Conservation (phyloP, 2,888 invertebrate genomes). For the Hypselothyrea guttata region DNA sequence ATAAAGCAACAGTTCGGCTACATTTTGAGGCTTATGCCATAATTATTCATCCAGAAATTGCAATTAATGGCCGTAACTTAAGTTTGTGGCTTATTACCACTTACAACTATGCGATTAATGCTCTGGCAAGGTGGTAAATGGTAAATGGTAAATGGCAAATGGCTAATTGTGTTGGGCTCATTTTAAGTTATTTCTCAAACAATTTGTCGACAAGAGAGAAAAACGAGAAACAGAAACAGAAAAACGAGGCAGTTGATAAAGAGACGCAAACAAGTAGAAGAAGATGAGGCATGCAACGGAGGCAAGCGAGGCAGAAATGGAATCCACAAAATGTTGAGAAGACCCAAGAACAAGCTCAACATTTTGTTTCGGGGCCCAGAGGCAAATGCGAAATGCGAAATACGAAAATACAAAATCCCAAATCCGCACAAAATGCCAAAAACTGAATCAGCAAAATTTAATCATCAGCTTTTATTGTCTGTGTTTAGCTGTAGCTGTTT, state of each 20-base stretch:
- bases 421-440: conserved; percentile 23
- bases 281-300: not conserved
- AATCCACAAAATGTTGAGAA: conserved; percentile 6
- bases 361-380: too few relatives aligned
- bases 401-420: conserved; percentile 30
- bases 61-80: too few relatives aligned
- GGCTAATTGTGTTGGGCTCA: conserved; percentile 19
- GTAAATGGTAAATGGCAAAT: conserved; percentile 14
- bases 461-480: conserved; percentile 53
- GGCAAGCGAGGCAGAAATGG: not conserved
- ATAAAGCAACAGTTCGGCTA: too few relatives aligned
- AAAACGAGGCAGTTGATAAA: not conserved
- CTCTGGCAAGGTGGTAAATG: not conserved
- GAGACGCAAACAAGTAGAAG: not conserved
- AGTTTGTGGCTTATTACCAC: too few relatives aligned
- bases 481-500: not conserved
- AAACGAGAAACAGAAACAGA: conserved; percentile 11
- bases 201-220: conserved; percentile 38
- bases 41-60: too few relatives aligned
- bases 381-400: conserved; percentile 21
- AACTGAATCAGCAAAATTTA: conserved; percentile 71
- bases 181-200: conserved; percentile 17
- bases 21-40: too few relatives aligned
- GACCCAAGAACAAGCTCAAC: too few relatives aligned
- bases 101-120: too few relatives aligned